Conservation (phyloP, 2,888 invertebrate genomes). For the Drosophila bunnanda region DNA sequence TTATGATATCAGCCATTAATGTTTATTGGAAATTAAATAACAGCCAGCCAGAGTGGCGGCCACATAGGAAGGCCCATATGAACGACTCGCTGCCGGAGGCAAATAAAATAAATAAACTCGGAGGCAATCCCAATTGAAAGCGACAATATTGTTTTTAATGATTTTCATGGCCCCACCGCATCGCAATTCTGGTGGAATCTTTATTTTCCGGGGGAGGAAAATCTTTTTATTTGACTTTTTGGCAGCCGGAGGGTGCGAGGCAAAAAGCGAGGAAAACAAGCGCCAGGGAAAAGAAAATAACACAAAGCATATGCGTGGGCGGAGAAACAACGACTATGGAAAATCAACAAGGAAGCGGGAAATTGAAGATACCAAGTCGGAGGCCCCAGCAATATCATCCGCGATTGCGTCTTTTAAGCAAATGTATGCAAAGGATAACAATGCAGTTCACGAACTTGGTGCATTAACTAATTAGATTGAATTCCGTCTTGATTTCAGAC, state of each 20-base stretch:
- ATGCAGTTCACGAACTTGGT: slow-evolving; percentile 48
- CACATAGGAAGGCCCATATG: slow-evolving; percentile 13
- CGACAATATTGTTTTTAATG: slow-evolving; percentile 77
- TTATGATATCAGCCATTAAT: slow-evolving; percentile 17
- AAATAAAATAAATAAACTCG: slow-evolving; percentile 66
- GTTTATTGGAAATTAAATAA: slow-evolving; percentile 44
- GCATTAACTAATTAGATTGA: slow-evolving; percentile 60
- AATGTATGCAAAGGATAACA: slow-evolving; percentile 48
- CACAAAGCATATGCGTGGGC: slow-evolving; percentile 64
- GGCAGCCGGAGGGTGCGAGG: slow-evolving; percentile 36
- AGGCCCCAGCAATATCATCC: neutral
- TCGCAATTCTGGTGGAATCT: slow-evolving; percentile 26
- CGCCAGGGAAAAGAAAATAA: slow-evolving; percentile 29
- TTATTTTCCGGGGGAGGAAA: slow-evolving; percentile 25
- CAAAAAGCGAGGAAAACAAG: slow-evolving; percentile 28
- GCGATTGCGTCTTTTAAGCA: slow-evolving; percentile 34
- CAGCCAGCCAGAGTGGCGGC: slow-evolving; percentile 26
- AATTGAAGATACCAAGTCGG: neutral
- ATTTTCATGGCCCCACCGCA: slow-evolving; percentile 55
- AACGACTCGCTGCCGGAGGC: slow-evolving; percentile 5
- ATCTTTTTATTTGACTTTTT: slow-evolving; percentile 63
- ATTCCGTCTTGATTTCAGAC: neutral
- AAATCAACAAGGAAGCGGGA: slow-evolving; percentile 38
- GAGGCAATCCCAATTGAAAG: slow-evolving; percentile 63
- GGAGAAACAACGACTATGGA: slow-evolving; percentile 49